phyloP scores from a whole-genome alignment of 2,113 vertebrate genomes.

The Origma solitaria region DNA sequence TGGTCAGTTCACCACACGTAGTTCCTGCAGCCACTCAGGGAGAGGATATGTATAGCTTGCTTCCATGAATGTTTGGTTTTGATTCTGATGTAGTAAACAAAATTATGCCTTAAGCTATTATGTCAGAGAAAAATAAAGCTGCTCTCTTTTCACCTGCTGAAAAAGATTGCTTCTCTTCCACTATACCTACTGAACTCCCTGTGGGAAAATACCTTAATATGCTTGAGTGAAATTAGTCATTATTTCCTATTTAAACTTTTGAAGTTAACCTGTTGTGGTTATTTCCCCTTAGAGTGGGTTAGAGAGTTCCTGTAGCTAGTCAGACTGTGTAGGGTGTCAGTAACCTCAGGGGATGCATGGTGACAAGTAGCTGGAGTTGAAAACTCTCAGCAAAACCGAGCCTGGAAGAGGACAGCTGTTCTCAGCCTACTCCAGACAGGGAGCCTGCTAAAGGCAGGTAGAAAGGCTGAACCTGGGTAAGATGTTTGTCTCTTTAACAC shows the following conservation, averaged over 20 bases:
- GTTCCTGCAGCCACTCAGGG: neutral
- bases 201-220: neutral
- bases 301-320: neutral
- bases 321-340: neutral
- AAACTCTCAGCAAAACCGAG: neutral
- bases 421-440: neutral
- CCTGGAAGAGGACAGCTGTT: neutral
- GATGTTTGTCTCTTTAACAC: neutral
- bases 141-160: neutral
- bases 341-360: neutral
- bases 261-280: neutral
- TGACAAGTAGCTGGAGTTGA: neutral
- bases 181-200: neutral
- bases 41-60: neutral
- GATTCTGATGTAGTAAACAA: neutral
- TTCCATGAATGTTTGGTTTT: neutral
- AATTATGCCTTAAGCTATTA: neutral
- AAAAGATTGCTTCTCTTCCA: neutral
- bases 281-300: neutral
- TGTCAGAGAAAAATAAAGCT: neutral
- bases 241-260: neutral
- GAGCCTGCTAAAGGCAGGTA: neutral
- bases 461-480: neutral
- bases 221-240: neutral
- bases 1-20: neutral